Evolutionary conservation across 2,113 vertebrate species (phyloP), one percentile per base, ranked within the genome.

Genomic region (Poicephalus gulielmi): DNA sequence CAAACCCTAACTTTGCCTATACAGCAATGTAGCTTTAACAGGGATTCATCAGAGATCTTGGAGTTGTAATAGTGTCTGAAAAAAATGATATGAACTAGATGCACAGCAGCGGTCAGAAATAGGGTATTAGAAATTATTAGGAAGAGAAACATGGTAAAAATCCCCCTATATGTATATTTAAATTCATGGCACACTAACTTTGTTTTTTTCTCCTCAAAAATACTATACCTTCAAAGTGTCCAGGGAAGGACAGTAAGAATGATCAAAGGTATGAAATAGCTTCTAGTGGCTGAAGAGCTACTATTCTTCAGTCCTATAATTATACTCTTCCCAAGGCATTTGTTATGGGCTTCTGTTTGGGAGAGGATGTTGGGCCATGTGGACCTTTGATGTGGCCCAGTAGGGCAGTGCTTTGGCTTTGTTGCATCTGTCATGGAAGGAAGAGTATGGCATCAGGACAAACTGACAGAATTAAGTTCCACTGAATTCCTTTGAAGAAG

Each of bases 401-500:
- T 28, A 35, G 22, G 31, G n/a, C 33, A 68, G 16, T 22, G 27
- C n/a, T 82, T 84, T 63, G 66, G 4, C 16, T 84, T 62, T 91
- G 53, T 47, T 47, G 9, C n/a, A 22, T 80, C 52, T 86, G 44
- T 70, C 6, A 4, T 47, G 35, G 59, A 77, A 41, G 67, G 71
- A 92, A 37, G 6, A 75, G 17, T 44, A 39, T 7, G 6, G 22
- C 20, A 67, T 27, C n/a, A 67, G 30, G 28, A 28, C 53, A 77
- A 80, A 57, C 27, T 0, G 7, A 30, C 24, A 52, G 59, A 73
- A 83, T 41, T 77, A 86, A 88, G 77, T 59, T 74, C 49, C 60
- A 37, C 20, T 77, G 76, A 77, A 83, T 88, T 86, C 22, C 76
- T 93, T 93, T 96, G 83, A 94, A 93, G 70, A 73, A 70, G 15